Evolutionary conservation across 2,797 vertebrate species (phyloP).

Genomic region (Stomatorhinus walkeri): DNA sequence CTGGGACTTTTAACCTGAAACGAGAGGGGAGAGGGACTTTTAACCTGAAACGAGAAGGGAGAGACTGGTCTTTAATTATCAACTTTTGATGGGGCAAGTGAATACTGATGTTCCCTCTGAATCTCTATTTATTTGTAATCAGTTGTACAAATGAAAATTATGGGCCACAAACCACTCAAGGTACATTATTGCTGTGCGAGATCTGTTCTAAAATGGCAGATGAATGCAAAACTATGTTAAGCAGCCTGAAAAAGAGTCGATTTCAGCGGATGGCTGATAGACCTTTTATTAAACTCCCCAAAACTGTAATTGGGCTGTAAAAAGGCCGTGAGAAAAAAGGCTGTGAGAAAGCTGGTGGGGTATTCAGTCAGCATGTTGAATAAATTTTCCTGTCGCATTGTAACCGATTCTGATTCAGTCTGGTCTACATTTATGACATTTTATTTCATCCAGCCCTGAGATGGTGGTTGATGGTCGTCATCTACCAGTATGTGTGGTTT

Average conservation of each 20-base stretch:
- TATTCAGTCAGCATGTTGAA: not conserved
- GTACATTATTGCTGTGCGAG: not conserved
- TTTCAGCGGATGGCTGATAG: not conserved
- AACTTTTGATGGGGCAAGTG: not conserved
- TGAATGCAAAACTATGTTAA: not conserved
- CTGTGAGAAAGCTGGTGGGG: not conserved
- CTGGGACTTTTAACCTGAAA: no score
- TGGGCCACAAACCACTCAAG: not conserved
- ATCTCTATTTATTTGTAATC: not conserved
- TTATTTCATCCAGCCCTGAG: not conserved
- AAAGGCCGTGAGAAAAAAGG: no score
- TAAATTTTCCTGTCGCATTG: not conserved
- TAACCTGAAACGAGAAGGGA: not conserved
- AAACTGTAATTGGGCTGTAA: constrained; percentile 6
- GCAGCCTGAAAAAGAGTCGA: not conserved
- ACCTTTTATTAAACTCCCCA: not conserved
- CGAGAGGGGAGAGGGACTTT: no score
- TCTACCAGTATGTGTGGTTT: not conserved
- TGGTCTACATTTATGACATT: not conserved
- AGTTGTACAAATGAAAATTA: not conserved
- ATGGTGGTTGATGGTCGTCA: not conserved
- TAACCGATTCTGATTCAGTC: not conserved
- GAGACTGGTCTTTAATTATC: not conserved
- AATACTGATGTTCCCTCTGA: not conserved
- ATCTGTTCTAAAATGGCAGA: not conserved